phyloP scores from a whole-genome alignment of 2,113 vertebrate species.

The Macaca nemestrina region DNA sequence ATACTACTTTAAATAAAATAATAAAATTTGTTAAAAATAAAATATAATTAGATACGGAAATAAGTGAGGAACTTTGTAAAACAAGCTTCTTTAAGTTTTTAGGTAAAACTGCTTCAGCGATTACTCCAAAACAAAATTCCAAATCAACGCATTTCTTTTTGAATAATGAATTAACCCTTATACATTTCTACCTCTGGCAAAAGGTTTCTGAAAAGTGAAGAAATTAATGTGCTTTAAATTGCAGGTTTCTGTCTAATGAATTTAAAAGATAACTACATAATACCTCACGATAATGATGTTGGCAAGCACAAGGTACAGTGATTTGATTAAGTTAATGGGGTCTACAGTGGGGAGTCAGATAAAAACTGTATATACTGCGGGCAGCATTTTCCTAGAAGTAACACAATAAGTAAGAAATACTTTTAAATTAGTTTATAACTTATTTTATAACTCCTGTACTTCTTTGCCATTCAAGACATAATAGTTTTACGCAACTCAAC shows the following conservation, averaged over 20 bases:
- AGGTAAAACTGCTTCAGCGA: background rate
- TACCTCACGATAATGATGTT: conserved; percentile 46
- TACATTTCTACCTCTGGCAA: conserved; percentile 57
- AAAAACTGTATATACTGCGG: background rate
- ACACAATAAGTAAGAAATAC: background rate
- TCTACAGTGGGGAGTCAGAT: background rate
- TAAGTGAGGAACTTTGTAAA: background rate
- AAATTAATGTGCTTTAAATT: conserved; percentile 56
- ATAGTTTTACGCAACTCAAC: background rate
- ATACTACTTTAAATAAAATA: background rate
- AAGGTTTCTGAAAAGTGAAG: conserved; percentile 57
- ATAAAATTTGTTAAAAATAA: background rate
- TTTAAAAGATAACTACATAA: conserved; percentile 53
- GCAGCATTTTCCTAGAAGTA: background rate
- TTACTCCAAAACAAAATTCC: background rate
- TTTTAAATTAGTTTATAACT: background rate
- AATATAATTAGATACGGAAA: background rate
- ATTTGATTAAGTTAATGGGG: conserved; percentile 66
- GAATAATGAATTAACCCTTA: background rate
- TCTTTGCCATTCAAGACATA: background rate
- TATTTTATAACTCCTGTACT: background rate
- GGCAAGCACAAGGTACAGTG: conserved; percentile 29
- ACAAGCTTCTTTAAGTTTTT: background rate
- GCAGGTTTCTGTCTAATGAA: conserved; percentile 37
- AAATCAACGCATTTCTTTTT: background rate